Percentiles rank a stretch among this genome's conserved stretches.
Evolutionary conservation across 2,797 vertebrate species (phyloP).

Genomic region (Ciconia nigra): DNA sequence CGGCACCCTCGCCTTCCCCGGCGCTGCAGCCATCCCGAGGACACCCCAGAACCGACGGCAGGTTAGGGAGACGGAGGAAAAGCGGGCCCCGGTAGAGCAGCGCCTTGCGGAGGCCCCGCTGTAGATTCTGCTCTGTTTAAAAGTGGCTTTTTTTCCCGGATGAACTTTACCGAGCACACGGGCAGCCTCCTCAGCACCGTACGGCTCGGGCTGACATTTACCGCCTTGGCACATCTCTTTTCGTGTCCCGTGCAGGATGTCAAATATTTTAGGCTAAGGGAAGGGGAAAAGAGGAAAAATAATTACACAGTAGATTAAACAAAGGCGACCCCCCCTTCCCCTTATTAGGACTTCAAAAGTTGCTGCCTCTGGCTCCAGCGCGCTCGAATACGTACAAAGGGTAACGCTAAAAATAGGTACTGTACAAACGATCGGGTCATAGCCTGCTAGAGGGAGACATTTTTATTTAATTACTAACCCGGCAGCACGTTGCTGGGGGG

Average conservation of each 20-base stretch:
- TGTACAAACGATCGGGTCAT: background rate
- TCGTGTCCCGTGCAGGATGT: background rate
- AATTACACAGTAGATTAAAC: background rate
- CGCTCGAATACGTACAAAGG: background rate
- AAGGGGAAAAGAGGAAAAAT: background rate
- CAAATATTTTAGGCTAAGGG: conserved; percentile 12
- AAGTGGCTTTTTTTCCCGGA: background rate
- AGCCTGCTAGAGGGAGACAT: conserved; percentile 30
- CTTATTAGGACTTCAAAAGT: background rate
- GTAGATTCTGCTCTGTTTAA: background rate
- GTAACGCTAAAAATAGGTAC: conserved; percentile 48
- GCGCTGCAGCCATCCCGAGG: background rate
- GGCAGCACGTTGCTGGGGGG: background rate
- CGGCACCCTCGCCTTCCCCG: background rate
- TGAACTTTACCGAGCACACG: conserved; percentile 15
- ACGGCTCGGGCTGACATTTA: conserved; percentile 25
- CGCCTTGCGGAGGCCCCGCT: background rate
- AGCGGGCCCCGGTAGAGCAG: background rate
- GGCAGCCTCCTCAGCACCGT: background rate
- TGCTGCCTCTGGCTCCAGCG: background rate
- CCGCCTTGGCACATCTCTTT: background rate
- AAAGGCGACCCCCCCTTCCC: background rate
- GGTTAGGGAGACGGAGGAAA: background rate
- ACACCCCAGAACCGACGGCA: background rate
- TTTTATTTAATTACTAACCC: conserved; percentile 37